Evolutionary conservation across 92 coral and sea anemone genomes (phyloP).

Genomic region (Heliopora coerulea): DNA sequence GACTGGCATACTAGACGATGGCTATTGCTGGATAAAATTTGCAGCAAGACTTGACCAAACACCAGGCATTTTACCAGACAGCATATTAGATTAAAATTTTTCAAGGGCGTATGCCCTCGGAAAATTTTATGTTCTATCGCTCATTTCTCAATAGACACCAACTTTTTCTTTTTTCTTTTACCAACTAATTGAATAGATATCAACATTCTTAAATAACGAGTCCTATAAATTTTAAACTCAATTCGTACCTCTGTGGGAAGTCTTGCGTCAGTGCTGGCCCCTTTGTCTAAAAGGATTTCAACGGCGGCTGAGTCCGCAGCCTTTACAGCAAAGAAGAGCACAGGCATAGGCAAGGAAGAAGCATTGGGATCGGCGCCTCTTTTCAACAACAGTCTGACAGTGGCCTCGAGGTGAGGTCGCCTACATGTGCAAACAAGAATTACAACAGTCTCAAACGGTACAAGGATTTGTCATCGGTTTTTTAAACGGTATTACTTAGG

Average conservation of each 20-base stretch:
- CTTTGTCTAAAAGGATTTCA: slow-evolving; percentile 85
- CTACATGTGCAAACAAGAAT: slow-evolving; percentile 34
- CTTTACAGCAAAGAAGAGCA: slow-evolving; percentile 95
- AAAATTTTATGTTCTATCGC: no score
- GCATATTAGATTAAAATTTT: no score
- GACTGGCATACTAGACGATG: no score
- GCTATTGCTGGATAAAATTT: no score
- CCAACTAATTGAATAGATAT: no score
- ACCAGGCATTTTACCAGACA: no score
- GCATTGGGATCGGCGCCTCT: slow-evolving; percentile 98
- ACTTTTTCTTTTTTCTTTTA: no score
- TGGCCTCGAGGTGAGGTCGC: slow-evolving; percentile 97
- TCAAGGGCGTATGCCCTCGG: no score
- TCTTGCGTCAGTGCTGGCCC: slow-evolving; percentile 91
- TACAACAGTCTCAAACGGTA: not conserved
- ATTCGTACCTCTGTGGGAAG: slow-evolving; percentile 69
- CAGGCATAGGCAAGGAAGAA: slow-evolving; percentile 97
- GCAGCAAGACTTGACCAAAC: no score
- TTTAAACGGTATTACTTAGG: no score
- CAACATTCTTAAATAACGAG: not conserved
- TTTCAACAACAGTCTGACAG: slow-evolving; percentile 82
- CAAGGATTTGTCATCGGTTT: no score
- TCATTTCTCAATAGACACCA: no score
- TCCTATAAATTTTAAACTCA: not conserved
- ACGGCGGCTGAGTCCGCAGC: slow-evolving; percentile 98